Evolutionary conservation across 2,113 vertebrate species (phyloP).

Genomic region (Hystrix brachyura): DNA sequence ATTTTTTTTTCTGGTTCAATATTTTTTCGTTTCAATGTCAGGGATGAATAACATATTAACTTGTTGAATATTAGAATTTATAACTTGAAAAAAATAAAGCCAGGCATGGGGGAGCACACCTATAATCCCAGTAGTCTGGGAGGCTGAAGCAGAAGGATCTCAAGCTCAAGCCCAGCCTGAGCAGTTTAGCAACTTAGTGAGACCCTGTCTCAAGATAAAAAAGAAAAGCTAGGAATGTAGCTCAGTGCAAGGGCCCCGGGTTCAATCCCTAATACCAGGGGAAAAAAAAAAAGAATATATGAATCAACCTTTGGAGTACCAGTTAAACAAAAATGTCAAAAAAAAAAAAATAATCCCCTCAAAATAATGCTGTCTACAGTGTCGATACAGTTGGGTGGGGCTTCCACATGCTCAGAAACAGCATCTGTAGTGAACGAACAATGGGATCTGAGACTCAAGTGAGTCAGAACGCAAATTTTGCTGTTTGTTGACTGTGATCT

Average conservation of each 20-base stretch:
- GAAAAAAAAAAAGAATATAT: neutral
- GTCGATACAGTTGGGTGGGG: too few species aligned
- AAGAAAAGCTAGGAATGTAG: neutral
- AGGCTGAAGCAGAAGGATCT: neutral
- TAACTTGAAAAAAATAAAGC: neutral
- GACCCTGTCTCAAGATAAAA: neutral
- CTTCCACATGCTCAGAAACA: too few species aligned
- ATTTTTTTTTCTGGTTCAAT: neutral
- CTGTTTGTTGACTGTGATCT: neutral
- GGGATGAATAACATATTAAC: neutral
- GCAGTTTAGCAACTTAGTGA: neutral
- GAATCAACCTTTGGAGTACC: neutral
- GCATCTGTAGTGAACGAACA: neutral
- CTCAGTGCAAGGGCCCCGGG: neutral
- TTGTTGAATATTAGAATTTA: neutral
- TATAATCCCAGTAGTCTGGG: neutral
- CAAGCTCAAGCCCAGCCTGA: neutral
- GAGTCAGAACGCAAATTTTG: neutral
- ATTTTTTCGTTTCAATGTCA: neutral
- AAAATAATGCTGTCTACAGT: too few species aligned
- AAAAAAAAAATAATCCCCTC: too few species aligned
- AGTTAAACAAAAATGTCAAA: slow-evolving; percentile 24
- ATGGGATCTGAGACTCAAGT: too few species aligned
- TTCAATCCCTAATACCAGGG: neutral
- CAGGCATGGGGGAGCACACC: neutral